Conservation (phyloP, 2,797 vertebrate genomes). For the Aselliscus stoliczkanus region DNA sequence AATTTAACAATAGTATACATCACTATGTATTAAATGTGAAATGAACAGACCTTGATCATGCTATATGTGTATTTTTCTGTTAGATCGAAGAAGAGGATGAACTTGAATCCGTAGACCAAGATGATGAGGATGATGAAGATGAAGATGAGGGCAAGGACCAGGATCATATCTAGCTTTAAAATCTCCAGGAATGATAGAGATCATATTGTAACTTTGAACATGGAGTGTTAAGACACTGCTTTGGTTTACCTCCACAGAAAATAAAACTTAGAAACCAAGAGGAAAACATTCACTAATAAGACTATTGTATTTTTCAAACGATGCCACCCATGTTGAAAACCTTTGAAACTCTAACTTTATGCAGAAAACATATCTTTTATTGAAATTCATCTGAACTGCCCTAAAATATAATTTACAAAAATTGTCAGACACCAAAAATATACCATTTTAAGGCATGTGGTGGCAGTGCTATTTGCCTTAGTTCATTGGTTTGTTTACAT, state of each 20-base stretch:
- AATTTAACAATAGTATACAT: background rate
- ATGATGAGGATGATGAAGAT: conserved; percentile 87
- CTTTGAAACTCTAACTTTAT: conserved; percentile 55
- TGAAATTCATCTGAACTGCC: conserved; percentile 70
- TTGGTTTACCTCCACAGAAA: conserved; percentile 68
- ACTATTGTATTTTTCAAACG: conserved; percentile 74
- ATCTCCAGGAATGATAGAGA: conserved; percentile 27
- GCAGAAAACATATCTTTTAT: conserved; percentile 67
- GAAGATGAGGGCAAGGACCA: conserved; percentile 81
- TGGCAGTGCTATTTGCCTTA: conserved; percentile 69
- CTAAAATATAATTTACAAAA: conserved; percentile 69
- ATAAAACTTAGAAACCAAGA: conserved; percentile 65
- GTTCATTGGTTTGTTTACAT: conserved; percentile 58
- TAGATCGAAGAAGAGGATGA: conserved; percentile 98
- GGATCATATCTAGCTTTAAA: conserved; percentile 64
- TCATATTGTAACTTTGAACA: conserved; percentile 31
- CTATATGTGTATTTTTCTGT: conserved; percentile 37
- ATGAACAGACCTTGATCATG: background rate
- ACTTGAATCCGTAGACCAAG: conserved; percentile 90
- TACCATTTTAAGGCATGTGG: conserved; percentile 59
- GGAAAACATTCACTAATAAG: conserved; percentile 56
- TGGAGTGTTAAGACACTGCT: conserved; percentile 49
- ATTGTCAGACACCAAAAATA: conserved; percentile 52
- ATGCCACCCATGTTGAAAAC: conserved; percentile 65
- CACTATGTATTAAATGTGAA: background rate